Evolutionary conservation across 2,888 invertebrate genomes (phyloP).

Genomic region (Rotaria sp.): DNA sequence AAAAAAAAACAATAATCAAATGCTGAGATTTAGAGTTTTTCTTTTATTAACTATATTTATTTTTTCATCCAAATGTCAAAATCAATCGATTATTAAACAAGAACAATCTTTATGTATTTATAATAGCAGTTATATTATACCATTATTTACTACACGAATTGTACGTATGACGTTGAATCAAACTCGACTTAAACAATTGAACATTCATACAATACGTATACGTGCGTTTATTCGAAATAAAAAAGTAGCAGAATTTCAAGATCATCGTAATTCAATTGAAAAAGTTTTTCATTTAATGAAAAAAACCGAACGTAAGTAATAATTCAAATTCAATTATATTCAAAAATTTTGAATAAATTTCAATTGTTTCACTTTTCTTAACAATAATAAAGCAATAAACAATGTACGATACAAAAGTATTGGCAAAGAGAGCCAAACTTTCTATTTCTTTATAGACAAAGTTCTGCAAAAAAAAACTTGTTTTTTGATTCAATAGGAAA

Average conservation of each 20-base stretch:
- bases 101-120: not conserved
- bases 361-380: too few relatives aligned
- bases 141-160: not conserved
- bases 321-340: too few relatives aligned
- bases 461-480: too few relatives aligned
- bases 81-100: not conserved
- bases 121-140: not conserved
- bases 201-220: not conserved
- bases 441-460: too few relatives aligned
- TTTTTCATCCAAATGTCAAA: not conserved
- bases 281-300: not conserved
- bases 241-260: not conserved
- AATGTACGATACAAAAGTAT: too few relatives aligned
- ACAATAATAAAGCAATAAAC: too few relatives aligned
- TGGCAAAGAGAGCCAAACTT: too few relatives aligned
- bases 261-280: not conserved
- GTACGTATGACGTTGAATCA: not conserved
- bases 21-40: not conserved
- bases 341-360: too few relatives aligned
- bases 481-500: too few relatives aligned
- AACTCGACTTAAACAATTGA: not conserved
- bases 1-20: not conserved
- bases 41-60: not conserved
- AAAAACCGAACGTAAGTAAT: not conserved
- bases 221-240: not conserved